Percentiles rank a stretch among this genome's conserved stretches.
phyloP scores from a whole-genome alignment of 2,113 vertebrate genomes.

The Alosa alosa region DNA sequence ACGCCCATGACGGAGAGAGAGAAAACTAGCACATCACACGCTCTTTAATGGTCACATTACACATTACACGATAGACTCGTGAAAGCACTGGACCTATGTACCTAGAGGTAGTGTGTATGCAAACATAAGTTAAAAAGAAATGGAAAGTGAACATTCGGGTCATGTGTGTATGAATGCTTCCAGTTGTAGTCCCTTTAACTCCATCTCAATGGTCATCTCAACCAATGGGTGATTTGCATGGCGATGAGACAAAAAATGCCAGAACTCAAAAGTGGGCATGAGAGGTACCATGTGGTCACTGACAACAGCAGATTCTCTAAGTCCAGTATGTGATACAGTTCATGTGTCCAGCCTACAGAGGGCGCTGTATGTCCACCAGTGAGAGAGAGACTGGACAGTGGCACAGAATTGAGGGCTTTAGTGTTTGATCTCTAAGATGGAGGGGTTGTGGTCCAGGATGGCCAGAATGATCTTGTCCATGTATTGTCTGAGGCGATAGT shows the following conservation, averaged over 20 bases:
- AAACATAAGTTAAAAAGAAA: constrained; percentile 16
- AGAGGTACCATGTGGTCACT: constrained; percentile 17
- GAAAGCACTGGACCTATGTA: constrained; percentile 23
- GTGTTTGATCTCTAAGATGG: constrained; percentile 96
- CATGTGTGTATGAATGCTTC: neutral
- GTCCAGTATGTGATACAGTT: constrained; percentile 43
- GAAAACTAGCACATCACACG: neutral
- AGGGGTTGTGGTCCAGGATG: constrained; percentile 96
- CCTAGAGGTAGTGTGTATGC: constrained; percentile 41
- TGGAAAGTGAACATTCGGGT: neutral
- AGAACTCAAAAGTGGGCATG: constrained; percentile 30
- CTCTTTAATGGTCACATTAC: neutral
- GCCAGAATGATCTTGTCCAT: constrained; percentile 99
- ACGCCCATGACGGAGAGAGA: neutral
- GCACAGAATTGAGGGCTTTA: constrained; percentile 58
- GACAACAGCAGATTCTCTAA: constrained; percentile 50
- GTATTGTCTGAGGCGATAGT: constrained; percentile 91
- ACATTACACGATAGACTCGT: neutral
- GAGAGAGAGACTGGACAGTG: neutral
- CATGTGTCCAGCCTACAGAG: constrained; percentile 32
- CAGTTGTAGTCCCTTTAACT: constrained; percentile 16
- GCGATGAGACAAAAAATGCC: constrained; percentile 7
- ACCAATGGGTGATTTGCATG: constrained; percentile 11
- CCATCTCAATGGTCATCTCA: neutral
- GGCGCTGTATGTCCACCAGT: constrained; percentile 29